Evolutionary conservation across 1,140 invertebrate species (phyloP).

Genomic region (Tetramorium parvispinum): DNA sequence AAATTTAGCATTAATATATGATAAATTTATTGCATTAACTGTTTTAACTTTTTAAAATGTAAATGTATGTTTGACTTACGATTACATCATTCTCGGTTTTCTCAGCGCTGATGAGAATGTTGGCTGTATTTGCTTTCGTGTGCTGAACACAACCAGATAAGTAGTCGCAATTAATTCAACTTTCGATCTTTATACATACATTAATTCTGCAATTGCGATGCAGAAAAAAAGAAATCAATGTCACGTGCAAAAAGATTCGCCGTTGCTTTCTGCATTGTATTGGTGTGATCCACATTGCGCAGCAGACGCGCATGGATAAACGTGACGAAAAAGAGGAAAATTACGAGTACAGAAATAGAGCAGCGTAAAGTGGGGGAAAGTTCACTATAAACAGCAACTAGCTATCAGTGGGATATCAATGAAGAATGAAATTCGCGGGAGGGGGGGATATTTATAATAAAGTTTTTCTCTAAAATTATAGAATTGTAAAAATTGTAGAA

Average conservation of each 20-base stretch:
- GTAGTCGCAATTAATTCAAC: constrained; percentile 12
- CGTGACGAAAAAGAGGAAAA: constrained; percentile 1
- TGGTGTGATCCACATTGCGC: neutral
- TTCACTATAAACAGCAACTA: neutral
- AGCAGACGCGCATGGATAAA: too few species aligned
- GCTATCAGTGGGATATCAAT: neutral
- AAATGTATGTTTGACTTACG: neutral
- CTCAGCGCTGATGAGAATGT: neutral
- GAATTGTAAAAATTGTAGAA: neutral
- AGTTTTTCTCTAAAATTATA: neutral
- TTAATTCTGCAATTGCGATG: neutral
- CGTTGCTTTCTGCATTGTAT: neutral
- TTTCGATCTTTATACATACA: neutral
- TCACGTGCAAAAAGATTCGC: neutral
- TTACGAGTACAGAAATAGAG: constrained; percentile 21
- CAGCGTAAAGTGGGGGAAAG: neutral
- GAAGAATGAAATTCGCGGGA: neutral
- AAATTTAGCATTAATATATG: neutral
- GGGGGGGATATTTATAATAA: neutral
- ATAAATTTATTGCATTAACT: neutral
- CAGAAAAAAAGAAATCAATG: neutral
- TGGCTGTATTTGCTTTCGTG: neutral
- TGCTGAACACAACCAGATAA: constrained; percentile 11
- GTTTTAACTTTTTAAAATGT: neutral
- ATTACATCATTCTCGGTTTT: neutral